These are phyloP conservation scores for Dynastes tityus DNA, from an alignment of 2,888 invertebrate species.

Conservation along the genomic window DNA sequence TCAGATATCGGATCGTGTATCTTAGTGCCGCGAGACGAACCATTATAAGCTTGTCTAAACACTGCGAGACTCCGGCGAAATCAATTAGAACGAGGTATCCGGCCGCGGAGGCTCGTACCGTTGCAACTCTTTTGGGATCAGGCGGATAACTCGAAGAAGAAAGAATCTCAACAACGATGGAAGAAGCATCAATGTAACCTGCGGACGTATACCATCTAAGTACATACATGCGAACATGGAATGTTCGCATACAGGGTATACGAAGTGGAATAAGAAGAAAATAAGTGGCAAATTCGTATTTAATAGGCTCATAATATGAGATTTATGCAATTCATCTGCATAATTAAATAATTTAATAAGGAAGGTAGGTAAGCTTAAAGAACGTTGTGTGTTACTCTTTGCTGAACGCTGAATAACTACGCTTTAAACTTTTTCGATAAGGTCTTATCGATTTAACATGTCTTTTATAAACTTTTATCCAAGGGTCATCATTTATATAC, in stretches of 20 bases:
- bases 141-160: neutral
- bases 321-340: conserved; percentile 13
- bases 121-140: conserved; percentile 3
- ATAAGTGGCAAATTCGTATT: conserved; percentile 21
- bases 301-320: conserved; percentile 2
- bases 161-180: neutral
- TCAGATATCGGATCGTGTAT: conserved; percentile 66
- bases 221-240: neutral
- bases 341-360: conserved; percentile 32
- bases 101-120: conserved; percentile 7
- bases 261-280: conserved; percentile 18
- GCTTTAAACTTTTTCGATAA: no score
- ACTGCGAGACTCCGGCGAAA: conserved; percentile 63
- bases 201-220: neutral
- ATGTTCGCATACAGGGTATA: neutral
- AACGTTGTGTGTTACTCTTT: no score
- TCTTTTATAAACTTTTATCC: no score
- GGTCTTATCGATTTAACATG: no score
- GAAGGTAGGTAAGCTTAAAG: neutral
- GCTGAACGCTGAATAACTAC: no score
- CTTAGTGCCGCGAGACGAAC: conserved; percentile 65
- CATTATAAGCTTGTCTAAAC: conserved; percentile 67
- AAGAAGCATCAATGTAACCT: neutral
- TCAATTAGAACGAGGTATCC: conserved; percentile 63
- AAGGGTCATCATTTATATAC: no score